Percentiles rank a stretch among this genome's conserved stretches.
Conservation (phyloP, 2,888 invertebrate species). For the Carabus problematicus region DNA sequence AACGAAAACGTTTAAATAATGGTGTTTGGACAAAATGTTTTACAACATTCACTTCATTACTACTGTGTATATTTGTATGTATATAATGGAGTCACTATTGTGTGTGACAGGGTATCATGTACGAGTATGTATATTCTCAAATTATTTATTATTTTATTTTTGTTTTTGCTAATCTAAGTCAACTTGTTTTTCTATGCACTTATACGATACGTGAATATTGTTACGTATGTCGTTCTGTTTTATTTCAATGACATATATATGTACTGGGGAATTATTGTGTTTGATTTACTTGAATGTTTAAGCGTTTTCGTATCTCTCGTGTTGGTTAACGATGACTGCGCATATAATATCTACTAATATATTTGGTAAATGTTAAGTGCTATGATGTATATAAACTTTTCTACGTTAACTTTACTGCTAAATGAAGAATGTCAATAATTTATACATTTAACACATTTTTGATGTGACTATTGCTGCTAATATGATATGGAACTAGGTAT, state of each 20-base stretch:
- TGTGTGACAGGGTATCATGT: no score
- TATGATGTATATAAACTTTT: conserved; percentile 32
- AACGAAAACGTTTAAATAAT: conserved; percentile 17
- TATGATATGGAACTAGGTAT: conserved; percentile 19
- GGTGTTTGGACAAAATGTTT: neutral
- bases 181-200: no score
- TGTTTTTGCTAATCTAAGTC: no score
- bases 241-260: no score
- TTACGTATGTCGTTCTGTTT: no score
- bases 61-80: no score
- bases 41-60: neutral
- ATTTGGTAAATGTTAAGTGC: conserved; percentile 34
- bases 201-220: no score
- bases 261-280: no score
- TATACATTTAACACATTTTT: conserved; percentile 20
- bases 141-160: no score
- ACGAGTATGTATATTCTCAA: no score
- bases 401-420: conserved; percentile 28
- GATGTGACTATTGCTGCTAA: conserved; percentile 32
- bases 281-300: neutral
- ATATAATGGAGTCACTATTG: no score
- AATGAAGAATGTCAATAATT: conserved; percentile 34
- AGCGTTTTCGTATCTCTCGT: conserved; percentile 8
- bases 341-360: conserved; percentile 15
- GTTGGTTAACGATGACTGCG: neutral